Evolutionary conservation across 2,797 vertebrate species (phyloP).

Genomic region (Pteropus rufus): DNA sequence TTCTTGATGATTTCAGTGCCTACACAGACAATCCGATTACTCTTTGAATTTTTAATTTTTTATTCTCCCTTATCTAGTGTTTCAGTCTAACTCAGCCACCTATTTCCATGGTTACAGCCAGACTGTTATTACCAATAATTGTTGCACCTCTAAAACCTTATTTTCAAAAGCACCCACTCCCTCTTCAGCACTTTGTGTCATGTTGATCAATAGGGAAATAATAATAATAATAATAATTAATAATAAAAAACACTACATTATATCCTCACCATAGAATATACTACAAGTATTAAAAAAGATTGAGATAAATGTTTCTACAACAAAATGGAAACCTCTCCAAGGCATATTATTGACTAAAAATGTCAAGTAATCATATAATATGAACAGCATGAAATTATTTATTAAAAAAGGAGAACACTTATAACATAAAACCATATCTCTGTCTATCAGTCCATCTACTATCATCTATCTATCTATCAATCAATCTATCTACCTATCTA

Average conservation of each 20-base stretch:
- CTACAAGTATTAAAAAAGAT: neutral
- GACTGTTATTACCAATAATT: neutral
- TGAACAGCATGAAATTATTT: neutral
- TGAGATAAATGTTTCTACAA: neutral
- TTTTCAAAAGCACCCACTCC: neutral
- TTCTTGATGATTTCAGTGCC: neutral
- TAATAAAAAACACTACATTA: neutral
- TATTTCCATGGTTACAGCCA: neutral
- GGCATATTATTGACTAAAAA: neutral
- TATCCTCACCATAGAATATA: neutral
- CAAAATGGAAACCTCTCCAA: neutral
- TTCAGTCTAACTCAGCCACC: neutral
- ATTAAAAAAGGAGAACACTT: neutral
- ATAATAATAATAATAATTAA: neutral
- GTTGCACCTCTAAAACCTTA: neutral
- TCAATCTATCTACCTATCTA: neutral
- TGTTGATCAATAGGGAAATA: neutral
- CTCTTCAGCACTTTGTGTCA: neutral
- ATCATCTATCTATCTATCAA: neutral
- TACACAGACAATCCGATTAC: neutral
- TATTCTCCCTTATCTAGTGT: neutral
- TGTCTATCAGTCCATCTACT: neutral
- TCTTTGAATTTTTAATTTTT: neutral
- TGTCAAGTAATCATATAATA: neutral
- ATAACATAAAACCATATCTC: neutral